phyloP scores from a whole-genome alignment of 2,888 invertebrate genomes.

The Hirtodrosophila cameraria region DNA sequence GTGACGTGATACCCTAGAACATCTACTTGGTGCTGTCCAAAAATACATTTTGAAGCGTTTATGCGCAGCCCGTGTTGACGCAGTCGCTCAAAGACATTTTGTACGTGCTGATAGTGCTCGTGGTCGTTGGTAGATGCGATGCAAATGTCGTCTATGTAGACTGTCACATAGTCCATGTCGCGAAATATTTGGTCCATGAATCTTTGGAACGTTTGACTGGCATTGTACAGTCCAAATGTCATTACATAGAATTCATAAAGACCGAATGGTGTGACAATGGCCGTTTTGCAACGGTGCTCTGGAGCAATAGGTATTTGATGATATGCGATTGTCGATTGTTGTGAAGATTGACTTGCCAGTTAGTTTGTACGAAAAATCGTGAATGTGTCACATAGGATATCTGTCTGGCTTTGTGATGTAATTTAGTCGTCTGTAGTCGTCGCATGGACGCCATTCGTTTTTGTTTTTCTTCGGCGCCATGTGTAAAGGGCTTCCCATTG shows the following conservation, averaged over 20 bases:
- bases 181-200: slow-evolving; percentile 71
- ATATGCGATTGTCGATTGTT: slow-evolving; percentile 34
- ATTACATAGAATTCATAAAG: slow-evolving; percentile 75
- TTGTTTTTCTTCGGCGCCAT: slow-evolving; percentile 33
- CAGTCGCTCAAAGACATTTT: slow-evolving; percentile 50
- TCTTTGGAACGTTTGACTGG: too few species aligned
- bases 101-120: slow-evolving; percentile 30
- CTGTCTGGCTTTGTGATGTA: not conserved
- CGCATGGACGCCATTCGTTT: too few species aligned
- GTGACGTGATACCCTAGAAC: slow-evolving; percentile 33
- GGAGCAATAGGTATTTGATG: slow-evolving; percentile 36
- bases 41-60: slow-evolving; percentile 52
- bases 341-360: slow-evolving; percentile 30
- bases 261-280: slow-evolving; percentile 79
- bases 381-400: too few species aligned
- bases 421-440: too few species aligned
- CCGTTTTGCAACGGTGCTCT: slow-evolving; percentile 40
- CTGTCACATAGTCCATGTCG: slow-evolving; percentile 55
- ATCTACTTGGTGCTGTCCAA: slow-evolving; percentile 23
- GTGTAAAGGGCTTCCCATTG: slow-evolving; percentile 42
- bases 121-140: not conserved
- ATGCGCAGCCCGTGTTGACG: slow-evolving; percentile 51
- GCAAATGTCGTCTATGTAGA: slow-evolving; percentile 10
- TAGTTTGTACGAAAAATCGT: slow-evolving; percentile 29
- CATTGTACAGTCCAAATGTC: slow-evolving; percentile 79